Percentiles rank a stretch among this genome's conserved stretches.
phyloP scores from a whole-genome alignment of 2,888 invertebrate species.

The Aphrophora alni region DNA sequence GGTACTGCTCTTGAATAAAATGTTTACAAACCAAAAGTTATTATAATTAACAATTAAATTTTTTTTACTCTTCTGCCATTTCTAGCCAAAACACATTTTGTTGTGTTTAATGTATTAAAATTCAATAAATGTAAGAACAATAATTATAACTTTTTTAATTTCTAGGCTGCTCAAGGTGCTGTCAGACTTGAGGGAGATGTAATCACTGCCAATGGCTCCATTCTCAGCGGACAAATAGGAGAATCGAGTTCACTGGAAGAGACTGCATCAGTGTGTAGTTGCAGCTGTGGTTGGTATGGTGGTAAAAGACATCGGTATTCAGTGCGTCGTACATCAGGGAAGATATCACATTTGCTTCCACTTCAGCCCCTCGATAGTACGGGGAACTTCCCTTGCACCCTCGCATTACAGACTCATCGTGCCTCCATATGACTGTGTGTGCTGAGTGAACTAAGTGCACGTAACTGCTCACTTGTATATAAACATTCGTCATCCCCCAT shows the following conservation, averaged over 20 bases:
- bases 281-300: slow-evolving; percentile 55
- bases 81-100: too few relatives aligned
- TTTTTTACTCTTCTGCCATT: too few relatives aligned
- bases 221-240: slow-evolving; percentile 67
- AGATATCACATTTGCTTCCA: slow-evolving; percentile 59
- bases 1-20: too few relatives aligned
- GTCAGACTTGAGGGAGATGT: slow-evolving; percentile 96
- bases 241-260: slow-evolving; percentile 58
- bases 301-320: slow-evolving; percentile 30
- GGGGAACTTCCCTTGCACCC: slow-evolving; percentile 52
- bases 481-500: background rate
- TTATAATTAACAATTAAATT: too few relatives aligned
- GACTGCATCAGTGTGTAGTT: slow-evolving; percentile 59
- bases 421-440: slow-evolving; percentile 48
- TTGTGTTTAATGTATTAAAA: too few relatives aligned
- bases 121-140: too few relatives aligned
- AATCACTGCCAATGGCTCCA: slow-evolving; percentile 92
- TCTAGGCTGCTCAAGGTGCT: slow-evolving; percentile 90
- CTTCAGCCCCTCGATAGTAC: slow-evolving; percentile 56
- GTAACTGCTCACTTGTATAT: slow-evolving; percentile 3
- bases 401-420: slow-evolving; percentile 50
- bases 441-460: background rate
- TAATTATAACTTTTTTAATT: too few relatives aligned
- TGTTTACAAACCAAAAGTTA: too few relatives aligned
- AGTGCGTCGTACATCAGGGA: slow-evolving; percentile 23